Base-by-base conservation (phyloP, 2,113 vertebrate species). In the Pterocles orientalis region DNA sequence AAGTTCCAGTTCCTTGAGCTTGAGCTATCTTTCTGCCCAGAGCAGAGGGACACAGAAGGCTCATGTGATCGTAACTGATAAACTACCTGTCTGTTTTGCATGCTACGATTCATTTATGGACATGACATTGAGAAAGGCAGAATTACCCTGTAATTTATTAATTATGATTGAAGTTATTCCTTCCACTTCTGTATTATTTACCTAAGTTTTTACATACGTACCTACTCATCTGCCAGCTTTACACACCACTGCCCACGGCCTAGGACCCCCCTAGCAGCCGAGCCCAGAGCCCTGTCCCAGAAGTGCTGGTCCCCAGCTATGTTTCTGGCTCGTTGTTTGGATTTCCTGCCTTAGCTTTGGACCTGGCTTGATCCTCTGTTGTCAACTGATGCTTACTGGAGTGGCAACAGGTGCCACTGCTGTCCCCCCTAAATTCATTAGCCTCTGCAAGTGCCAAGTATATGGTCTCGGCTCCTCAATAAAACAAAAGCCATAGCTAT, bases 51-150 rank as follows among this genome's bases (percentile, higher is more conserved):
- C 78, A 93, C 57, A 82, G 62, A 76, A 95, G 82, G 87, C 48
- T 91, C 80, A 89, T 45, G 34, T 86, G 78, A 96, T 71, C 26
- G 3, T 9, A 80, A 72, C 57, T 65, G 82, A 97, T 53, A 77
- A 95, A 92, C 39, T 86, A 92, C 86, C 95, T 91, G 71, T 62
- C 71, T 83, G 50, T 69, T 91, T 78, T 76, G 86, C 47, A 16
- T 34, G 43, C 88, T 69, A 47, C 28, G 86, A 84, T 94, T 77
- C 66, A 77, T 88, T 72, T 95, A 94, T 9, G 28, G 72, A 77
- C 41, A 64, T 60, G 88, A 45, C 76, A 80, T 43, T 25, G 51
- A 69, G 57, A 79, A 81, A 92, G 64, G 34, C 54, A 85, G 77
- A 61, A 60, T 56, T 77, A 68, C 39, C 31, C 83, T 84, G 45